A percentile compares a stretch with the other conserved stretches of the same genome.
Conservation (phyloP, 30 jellyfish, hydroid and myxozoan genomes). For the Mastigias papua region DNA sequence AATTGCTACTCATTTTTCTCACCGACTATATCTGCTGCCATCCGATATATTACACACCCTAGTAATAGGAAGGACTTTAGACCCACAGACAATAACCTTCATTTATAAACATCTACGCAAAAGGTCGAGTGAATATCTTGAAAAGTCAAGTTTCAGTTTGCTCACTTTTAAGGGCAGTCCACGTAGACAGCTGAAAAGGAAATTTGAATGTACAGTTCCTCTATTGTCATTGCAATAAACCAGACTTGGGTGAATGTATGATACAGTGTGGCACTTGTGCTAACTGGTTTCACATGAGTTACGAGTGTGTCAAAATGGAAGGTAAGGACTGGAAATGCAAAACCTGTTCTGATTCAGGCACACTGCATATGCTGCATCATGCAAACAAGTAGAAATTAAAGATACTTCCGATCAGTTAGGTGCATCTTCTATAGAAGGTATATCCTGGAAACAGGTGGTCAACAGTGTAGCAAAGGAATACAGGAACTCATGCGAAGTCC, state of each 20-base stretch:
- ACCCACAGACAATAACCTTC: neutral
- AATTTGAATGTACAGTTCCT: neutral
- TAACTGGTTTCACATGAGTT: constrained; percentile 17
- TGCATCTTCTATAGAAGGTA: neutral
- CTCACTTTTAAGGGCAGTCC: neutral
- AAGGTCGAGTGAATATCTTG: neutral
- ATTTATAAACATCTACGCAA: neutral
- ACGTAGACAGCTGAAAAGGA: neutral
- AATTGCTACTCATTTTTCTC: no score
- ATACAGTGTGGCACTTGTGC: constrained; percentile 12
- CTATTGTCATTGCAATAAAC: constrained; percentile 7
- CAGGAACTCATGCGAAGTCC: neutral
- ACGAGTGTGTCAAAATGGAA: neutral
- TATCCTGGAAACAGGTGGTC: neutral
- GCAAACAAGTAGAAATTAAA: neutral
- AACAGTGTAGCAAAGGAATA: neutral
- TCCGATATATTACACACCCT: no score
- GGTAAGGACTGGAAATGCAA: neutral
- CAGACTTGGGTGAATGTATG: constrained; percentile 1
- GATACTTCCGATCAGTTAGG: neutral
- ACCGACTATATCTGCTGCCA: no score
- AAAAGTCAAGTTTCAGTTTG: neutral
- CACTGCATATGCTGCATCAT: neutral
- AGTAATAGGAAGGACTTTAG: neutral
- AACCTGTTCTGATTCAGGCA: neutral